Percentiles rank a stretch among this genome's conserved stretches.
Conservation (phyloP, 2,888 invertebrate genomes). For the Netelia fuscicornis region DNA sequence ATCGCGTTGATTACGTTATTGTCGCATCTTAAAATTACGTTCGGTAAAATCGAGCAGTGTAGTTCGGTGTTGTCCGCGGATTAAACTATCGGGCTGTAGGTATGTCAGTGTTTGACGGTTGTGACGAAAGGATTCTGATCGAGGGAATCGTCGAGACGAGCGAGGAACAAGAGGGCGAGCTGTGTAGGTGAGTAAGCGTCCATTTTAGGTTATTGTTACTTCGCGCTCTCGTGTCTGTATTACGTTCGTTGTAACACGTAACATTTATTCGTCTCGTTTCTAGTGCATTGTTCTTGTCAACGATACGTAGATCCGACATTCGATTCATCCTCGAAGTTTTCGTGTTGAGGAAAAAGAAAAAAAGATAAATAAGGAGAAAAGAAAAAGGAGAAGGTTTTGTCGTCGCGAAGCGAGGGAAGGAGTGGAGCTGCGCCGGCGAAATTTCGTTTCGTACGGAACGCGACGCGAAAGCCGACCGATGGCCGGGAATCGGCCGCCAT, state of each 20-base stretch:
- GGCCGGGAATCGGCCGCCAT: slow-evolving; percentile 61
- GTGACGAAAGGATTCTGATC: slow-evolving; percentile 86
- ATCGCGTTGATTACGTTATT: neutral
- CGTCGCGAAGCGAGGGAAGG: neutral
- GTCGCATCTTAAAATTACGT: neutral
- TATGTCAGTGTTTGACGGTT: slow-evolving; percentile 87
- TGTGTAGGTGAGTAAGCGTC: slow-evolving; percentile 79
- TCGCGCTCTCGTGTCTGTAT: neutral
- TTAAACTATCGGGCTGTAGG: slow-evolving; percentile 75
- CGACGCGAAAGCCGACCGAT: slow-evolving; percentile 28
- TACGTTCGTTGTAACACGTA: neutral
- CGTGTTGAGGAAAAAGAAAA: slow-evolving; percentile 9
- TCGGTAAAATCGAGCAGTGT: slow-evolving; percentile 33
- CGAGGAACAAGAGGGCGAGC: slow-evolving; percentile 83
- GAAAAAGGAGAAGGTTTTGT: neutral
- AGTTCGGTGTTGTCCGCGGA: slow-evolving; percentile 52
- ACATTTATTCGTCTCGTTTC: slow-evolving; percentile 6
- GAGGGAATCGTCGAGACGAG: slow-evolving; percentile 86
- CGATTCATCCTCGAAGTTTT: neutral
- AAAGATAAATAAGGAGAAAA: neutral
- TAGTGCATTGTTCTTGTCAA: neutral
- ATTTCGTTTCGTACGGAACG: slow-evolving; percentile 54
- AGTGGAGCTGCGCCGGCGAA: slow-evolving; percentile 27
- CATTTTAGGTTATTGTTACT: neutral
- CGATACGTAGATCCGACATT: neutral